phyloP scores from a whole-genome alignment of 2,888 invertebrate species.

The Electrophaes corylata region DNA sequence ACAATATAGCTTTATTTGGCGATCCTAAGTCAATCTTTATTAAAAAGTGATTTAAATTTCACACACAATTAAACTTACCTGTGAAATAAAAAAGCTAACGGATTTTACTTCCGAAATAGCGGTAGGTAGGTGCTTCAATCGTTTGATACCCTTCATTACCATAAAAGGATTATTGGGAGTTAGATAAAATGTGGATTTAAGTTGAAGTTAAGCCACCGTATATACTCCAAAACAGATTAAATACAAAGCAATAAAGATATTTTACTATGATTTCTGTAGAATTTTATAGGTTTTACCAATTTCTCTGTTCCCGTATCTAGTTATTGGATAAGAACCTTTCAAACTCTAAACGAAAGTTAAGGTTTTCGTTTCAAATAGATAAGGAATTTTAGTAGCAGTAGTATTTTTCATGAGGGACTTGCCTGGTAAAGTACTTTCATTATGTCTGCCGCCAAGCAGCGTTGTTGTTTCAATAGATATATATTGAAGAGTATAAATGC shows the following conservation, averaged over 20 bases:
- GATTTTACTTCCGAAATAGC: background rate
- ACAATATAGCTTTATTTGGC: background rate
- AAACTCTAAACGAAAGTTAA: no score
- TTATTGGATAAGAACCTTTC: no score
- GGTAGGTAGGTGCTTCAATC: background rate
- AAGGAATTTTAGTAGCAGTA: no score
- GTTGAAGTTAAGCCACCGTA: background rate
- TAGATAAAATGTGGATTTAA: background rate
- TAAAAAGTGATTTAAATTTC: background rate
- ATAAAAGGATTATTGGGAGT: constrained; percentile 4
- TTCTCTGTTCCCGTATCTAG: background rate
- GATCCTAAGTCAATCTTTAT: background rate
- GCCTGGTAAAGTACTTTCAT: no score
- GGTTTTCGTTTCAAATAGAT: no score
- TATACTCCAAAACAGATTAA: background rate
- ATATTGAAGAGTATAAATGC: no score
- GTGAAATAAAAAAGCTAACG: background rate
- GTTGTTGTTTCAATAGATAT: no score
- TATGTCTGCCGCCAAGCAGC: no score
- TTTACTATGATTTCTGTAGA: no score
- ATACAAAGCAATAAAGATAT: background rate
- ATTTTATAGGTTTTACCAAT: no score
- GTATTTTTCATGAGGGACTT: no score
- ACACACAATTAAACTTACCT: background rate
- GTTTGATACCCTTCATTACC: background rate